Evolutionary conservation across 2,797 vertebrate genomes (phyloP).

Genomic region (Cyclopterus lumpus): DNA sequence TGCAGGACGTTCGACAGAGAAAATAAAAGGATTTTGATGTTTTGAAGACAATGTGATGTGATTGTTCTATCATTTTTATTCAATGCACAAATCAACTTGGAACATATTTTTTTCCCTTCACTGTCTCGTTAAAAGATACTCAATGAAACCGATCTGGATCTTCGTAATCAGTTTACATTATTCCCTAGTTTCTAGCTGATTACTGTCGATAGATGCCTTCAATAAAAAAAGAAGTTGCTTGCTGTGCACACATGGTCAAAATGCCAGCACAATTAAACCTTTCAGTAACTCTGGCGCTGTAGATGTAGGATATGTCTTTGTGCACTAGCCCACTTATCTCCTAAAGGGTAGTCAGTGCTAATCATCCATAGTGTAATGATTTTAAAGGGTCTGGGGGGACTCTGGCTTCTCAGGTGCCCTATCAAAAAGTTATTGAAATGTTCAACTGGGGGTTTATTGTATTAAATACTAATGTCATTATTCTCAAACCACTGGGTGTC

Average conservation of each 20-base stretch:
- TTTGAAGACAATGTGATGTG: too few relatives aligned
- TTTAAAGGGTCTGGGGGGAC: conserved; percentile 36
- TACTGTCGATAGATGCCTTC: conserved; percentile 1
- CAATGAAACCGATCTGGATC: neutral
- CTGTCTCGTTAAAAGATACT: neutral
- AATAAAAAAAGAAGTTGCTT: neutral
- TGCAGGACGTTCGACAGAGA: neutral
- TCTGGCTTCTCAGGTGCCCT: conserved; percentile 48
- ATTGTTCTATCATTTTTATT: too few relatives aligned
- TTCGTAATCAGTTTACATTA: neutral
- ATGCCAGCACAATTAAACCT: conserved; percentile 12
- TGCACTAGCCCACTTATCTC: conserved; percentile 33
- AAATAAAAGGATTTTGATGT: neutral
- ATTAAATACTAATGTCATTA: conserved; percentile 62
- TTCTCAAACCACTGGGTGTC: conserved; percentile 59
- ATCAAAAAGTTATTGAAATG: conserved; percentile 54
- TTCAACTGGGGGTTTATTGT: conserved; percentile 44
- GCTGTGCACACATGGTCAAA: neutral
- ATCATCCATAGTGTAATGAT: conserved; percentile 57
- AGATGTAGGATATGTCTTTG: conserved; percentile 35
- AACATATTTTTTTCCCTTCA: neutral
- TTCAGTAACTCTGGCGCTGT: conserved; percentile 17
- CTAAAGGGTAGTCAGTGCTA: conserved; percentile 36
- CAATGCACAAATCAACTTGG: neutral
- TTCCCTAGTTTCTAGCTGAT: neutral